These are phyloP conservation scores for Vombatus ursinus DNA, from an alignment of 2,113 vertebrate species.

Conservation along the genomic window DNA sequence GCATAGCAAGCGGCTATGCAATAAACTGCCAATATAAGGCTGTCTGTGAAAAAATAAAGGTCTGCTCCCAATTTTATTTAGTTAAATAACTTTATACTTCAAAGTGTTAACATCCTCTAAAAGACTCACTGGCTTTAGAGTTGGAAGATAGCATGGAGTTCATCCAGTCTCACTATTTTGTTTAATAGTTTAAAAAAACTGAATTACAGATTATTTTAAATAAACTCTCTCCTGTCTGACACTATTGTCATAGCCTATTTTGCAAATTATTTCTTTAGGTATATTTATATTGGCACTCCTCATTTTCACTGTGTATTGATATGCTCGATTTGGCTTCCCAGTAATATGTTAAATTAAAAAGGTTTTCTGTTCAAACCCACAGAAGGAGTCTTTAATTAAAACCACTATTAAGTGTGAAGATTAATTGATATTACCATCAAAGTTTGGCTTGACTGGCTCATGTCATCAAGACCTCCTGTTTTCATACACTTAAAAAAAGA, in stretches of 20 bases:
- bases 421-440: neutral
- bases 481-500: neutral
- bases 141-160: neutral
- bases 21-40: neutral
- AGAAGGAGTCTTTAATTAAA: too few species aligned
- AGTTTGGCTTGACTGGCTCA: neutral
- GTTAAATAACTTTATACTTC: neutral
- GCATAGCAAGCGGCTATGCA: neutral
- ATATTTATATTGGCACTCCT: neutral
- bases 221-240: neutral
- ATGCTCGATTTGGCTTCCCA: neutral
- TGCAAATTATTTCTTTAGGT: neutral
- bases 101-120: neutral
- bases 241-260: neutral
- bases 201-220: neutral
- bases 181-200: neutral
- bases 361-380: neutral
- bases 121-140: neutral
- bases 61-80: neutral
- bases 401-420: too few species aligned
- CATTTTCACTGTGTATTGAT: neutral
- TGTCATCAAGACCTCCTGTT: neutral
- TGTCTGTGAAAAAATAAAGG: neutral
- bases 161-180: too few species aligned
- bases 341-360: neutral